Conservation (phyloP, 1,140 invertebrate species). For the Drosophila mojavensis region DNA sequence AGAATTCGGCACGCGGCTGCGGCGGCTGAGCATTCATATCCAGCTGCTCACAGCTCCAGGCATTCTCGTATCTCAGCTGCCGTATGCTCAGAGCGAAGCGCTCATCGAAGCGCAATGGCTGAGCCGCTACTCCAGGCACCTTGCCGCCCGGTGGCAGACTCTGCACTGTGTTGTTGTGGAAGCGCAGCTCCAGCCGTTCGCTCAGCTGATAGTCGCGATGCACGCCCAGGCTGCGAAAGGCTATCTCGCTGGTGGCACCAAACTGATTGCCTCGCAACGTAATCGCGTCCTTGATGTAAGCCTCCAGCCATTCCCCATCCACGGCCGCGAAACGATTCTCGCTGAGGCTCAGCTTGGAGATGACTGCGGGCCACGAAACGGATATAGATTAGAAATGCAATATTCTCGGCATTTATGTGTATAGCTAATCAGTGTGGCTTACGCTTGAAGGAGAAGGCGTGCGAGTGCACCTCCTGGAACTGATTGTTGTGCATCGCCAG, state of each 20-base stretch:
- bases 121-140: slow-evolving; percentile 12
- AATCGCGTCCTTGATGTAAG: slow-evolving; percentile 63
- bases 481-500: slow-evolving; percentile 88
- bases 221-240: slow-evolving; percentile 68
- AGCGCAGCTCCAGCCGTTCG: slow-evolving; percentile 74
- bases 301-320: slow-evolving; percentile 76
- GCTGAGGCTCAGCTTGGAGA: slow-evolving; percentile 71
- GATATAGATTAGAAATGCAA: neutral
- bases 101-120: slow-evolving; percentile 61
- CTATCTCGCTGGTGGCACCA: slow-evolving; percentile 68
- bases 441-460: slow-evolving; percentile 86
- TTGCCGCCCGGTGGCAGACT: slow-evolving; percentile 17
- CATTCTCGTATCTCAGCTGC: slow-evolving; percentile 64
- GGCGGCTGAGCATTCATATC: slow-evolving; percentile 62
- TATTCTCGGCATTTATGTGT: neutral
- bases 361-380: slow-evolving; percentile 37
- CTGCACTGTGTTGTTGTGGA: slow-evolving; percentile 73
- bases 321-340: slow-evolving; percentile 69
- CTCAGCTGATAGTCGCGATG: slow-evolving; percentile 73
- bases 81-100: slow-evolving; percentile 66
- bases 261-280: slow-evolving; percentile 71
- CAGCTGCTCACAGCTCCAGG: slow-evolving; percentile 64
- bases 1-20: slow-evolving; percentile 63
- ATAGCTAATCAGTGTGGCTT: slow-evolving; percentile 18
- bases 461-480: slow-evolving; percentile 85